Percentiles rank a stretch among this genome's conserved stretches.
Evolutionary conservation across 2,113 vertebrate genomes (phyloP).

Genomic region (Mirounga angustirostris): DNA sequence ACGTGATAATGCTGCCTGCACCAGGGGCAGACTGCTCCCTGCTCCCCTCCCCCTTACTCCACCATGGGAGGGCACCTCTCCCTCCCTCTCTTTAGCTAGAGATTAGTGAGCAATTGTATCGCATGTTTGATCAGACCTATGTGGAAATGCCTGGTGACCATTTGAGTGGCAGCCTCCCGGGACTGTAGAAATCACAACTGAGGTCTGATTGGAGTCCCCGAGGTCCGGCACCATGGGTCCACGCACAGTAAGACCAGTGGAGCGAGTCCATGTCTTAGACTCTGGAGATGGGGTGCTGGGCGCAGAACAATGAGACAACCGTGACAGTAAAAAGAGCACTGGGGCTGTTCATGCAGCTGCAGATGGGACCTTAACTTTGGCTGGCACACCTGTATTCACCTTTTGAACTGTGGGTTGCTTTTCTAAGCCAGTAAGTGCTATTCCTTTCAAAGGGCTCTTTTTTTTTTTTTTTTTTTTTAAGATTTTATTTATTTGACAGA

Average conservation of each 20-base stretch:
- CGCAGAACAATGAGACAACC: background rate
- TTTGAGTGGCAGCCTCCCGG: background rate
- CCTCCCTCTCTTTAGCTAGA: background rate
- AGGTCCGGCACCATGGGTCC: fast-evolving
- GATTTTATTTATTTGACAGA: too few relatives aligned
- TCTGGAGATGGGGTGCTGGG: background rate
- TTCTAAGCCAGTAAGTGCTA: background rate
- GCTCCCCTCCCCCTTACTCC: background rate
- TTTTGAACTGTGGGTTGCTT: background rate
- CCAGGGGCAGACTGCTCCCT: background rate
- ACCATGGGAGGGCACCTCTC: background rate
- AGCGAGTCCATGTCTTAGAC: background rate
- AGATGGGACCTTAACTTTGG: background rate
- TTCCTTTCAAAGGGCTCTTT: background rate
- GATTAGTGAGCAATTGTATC: background rate
- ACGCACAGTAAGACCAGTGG: fast-evolving
- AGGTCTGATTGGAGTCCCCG: background rate
- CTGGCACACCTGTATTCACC: fast-evolving
- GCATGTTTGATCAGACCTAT: background rate
- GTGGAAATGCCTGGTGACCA: fast-evolving
- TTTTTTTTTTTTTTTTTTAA: too few relatives aligned
- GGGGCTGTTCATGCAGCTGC: too few relatives aligned
- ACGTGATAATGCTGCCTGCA: background rate
- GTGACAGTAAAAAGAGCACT: fast-evolving
- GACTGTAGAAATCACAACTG: background rate